Evolutionary conservation across 2,888 invertebrate genomes (phyloP).

Genomic region (Pachycephus smyrnensis): DNA sequence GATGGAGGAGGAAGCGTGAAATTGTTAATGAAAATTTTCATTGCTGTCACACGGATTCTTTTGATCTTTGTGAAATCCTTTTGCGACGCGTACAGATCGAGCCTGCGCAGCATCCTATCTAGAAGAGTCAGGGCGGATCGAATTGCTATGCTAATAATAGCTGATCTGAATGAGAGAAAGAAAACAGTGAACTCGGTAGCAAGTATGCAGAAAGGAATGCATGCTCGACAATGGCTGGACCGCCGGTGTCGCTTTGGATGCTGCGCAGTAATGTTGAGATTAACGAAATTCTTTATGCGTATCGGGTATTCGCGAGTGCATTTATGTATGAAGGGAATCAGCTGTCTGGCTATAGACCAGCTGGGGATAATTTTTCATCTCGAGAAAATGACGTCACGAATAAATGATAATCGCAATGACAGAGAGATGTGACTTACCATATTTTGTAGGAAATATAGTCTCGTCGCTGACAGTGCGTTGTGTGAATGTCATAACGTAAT

Average conservation of each 20-base stretch:
- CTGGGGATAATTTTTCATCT: neutral
- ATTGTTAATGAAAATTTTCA: no score
- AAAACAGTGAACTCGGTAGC: neutral
- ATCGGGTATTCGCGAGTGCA: no score
- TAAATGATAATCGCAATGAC: no score
- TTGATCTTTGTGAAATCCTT: neutral
- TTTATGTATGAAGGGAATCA: no score
- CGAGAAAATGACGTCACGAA: neutral
- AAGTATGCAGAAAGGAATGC: neutral
- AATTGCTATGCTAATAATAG: neutral
- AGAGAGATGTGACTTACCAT: conserved; percentile 87
- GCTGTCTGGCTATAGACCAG: no score
- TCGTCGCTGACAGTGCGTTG: conserved; percentile 98
- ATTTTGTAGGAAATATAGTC: conserved; percentile 97
- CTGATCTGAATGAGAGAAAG: neutral
- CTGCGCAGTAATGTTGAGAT: neutral
- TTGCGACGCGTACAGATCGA: neutral
- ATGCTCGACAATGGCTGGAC: neutral
- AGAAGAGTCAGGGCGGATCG: neutral
- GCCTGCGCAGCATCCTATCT: neutral
- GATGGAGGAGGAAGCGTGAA: neutral
- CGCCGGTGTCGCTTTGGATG: neutral
- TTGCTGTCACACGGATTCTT: no score
- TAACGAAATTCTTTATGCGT: neutral
- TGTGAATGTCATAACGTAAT: conserved; percentile 98